phyloP scores from a whole-genome alignment of 2,797 vertebrate genomes.

The Crypturellus tataupa region DNA sequence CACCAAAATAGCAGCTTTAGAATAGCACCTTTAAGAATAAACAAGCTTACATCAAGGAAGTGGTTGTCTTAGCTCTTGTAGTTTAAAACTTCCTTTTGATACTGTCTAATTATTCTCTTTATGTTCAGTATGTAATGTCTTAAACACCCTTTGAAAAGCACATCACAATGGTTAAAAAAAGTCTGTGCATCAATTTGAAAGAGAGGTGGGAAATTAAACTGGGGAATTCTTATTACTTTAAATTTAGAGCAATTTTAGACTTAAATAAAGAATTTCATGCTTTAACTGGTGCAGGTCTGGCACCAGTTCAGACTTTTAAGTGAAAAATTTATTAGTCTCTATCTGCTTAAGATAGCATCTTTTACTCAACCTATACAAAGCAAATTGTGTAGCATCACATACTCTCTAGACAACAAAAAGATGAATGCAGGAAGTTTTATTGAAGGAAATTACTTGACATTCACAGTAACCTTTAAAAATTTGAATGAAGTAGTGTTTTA shows the following conservation, averaged over 20 bases:
- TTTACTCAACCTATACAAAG: background rate
- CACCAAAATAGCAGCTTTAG: background rate
- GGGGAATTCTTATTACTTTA: background rate
- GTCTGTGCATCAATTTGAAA: background rate
- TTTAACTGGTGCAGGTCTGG: background rate
- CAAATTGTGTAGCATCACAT: background rate
- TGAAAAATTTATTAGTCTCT: background rate
- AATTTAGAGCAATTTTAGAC: background rate
- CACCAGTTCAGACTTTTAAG: background rate
- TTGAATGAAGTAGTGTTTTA: background rate
- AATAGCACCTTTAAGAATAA: background rate
- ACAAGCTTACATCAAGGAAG: background rate
- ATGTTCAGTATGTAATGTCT: background rate
- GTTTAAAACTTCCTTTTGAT: background rate
- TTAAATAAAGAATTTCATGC: background rate
- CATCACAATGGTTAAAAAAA: background rate
- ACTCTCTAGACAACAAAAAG: background rate
- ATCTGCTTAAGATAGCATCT: background rate
- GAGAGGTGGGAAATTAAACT: background rate
- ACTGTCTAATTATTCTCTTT: background rate
- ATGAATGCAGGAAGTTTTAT: background rate
- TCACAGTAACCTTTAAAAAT: background rate
- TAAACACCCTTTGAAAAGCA: background rate
- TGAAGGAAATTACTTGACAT: background rate
- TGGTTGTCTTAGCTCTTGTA: background rate